Evolutionary conservation across 2,797 vertebrate species (phyloP).

Genomic region (Neostethus bicornis): DNA sequence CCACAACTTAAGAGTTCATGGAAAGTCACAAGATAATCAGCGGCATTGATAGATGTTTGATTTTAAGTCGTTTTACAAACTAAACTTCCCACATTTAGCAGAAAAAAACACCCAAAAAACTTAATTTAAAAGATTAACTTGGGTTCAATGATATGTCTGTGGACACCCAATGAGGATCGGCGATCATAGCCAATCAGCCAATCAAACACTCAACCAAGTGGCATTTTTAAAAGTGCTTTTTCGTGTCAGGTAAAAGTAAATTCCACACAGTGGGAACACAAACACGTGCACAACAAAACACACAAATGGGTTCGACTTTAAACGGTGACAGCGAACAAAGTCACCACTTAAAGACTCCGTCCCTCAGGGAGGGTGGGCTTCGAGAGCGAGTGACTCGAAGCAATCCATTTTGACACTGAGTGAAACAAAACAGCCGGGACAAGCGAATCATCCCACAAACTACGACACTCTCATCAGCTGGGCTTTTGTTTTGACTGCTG

Average conservation of each 20-base stretch:
- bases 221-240: conserved; percentile 66
- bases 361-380: conserved; percentile 25
- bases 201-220: conserved; percentile 59
- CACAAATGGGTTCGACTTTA: conserved; percentile 35
- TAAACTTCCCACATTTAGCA: conserved; percentile 38
- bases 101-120: conserved; percentile 7
- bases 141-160: too few species aligned
- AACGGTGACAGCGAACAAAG: conserved; percentile 33
- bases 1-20: conserved; percentile 60
- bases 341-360: conserved; percentile 26
- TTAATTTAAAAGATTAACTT: too few species aligned
- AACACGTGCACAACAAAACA: conserved; percentile 21
- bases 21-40: conserved; percentile 72
- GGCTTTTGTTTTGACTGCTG: conserved; percentile 60
- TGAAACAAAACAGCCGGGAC: too few species aligned
- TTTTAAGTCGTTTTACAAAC: conserved; percentile 36
- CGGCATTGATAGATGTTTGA: conserved; percentile 66
- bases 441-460: conserved; percentile 21
- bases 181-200: conserved; percentile 60
- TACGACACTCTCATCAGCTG: conserved; percentile 21
- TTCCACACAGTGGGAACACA: conserved; percentile 20
- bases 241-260: conserved; percentile 32
- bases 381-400: conserved; percentile 18
- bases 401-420: conserved; percentile 9
- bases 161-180: conserved; percentile 66